Evolutionary conservation across 2,113 vertebrate species (phyloP), one percentile per base, ranked within the genome.

Genomic region (Cettia cetti): DNA sequence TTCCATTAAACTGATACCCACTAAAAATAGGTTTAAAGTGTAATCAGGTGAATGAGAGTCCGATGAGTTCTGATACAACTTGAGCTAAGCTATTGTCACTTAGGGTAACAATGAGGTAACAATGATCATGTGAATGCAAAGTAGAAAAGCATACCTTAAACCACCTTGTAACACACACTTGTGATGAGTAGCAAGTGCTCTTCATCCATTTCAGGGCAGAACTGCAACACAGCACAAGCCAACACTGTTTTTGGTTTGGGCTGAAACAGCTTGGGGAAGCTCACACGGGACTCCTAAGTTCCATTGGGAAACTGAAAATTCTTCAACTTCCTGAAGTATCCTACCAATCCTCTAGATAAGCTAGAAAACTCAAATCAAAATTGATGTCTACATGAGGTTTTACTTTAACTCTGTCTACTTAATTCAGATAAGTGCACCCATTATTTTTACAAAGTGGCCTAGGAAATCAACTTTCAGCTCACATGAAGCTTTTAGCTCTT

Each of bases 391-490:
- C 31, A 53, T 0, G 16, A 64, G 20, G 49, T 66, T 90, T 92
- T 49, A 68, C 44, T 66, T 84, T 50, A 86, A 71, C 22, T 88
- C 52, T 68, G 50, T 33, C 45, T 82, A 63, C 64, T 60, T 64
- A 63, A 52, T 47, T 77, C 63, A 49, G 39, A 15, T 19, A 83
- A 77, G 40, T 13, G 6, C 33, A 68, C 74, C 50, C 52, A 80
- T 40, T 33, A 22, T 44, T 68, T 54, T 39, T 60, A 92, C 47
- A 77, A 72, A 60, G 26, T n/a, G 9, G 44, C 26, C 24, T n/a
- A 82, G 28, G 49, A 95, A 84, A 78, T 64, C 52, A 89, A 27
- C 71, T 89, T 93, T 47, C 65, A 66, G 72, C 28, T 89, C 28
- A 88, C 35, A 50, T 23, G 9, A 93, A 86, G 63, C 54, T 86